phyloP scores from a whole-genome alignment of 2,113 vertebrate genomes.

The Callocephalon fimbriatum region DNA sequence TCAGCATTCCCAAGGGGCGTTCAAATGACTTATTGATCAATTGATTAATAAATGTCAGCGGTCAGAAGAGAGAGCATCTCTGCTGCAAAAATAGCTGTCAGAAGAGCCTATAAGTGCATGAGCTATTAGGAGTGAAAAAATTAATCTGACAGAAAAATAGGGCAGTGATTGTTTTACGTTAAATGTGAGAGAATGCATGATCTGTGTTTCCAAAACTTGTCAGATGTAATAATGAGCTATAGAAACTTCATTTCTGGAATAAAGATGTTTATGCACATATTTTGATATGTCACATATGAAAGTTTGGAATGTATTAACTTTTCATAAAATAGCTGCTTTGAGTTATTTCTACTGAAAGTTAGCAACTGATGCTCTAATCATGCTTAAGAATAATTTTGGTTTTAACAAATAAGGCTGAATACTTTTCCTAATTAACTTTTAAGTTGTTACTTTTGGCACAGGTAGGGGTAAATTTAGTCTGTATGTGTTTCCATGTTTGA shows the following conservation, averaged over 20 bases:
- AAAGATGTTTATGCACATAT: slow-evolving; percentile 17
- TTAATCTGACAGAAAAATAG: slow-evolving; percentile 42
- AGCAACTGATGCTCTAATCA: not conserved
- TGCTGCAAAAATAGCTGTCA: slow-evolving; percentile 55
- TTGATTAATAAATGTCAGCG: slow-evolving; percentile 80
- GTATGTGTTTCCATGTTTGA: not conserved
- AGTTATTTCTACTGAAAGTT: slow-evolving; percentile 24
- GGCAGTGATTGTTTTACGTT: slow-evolving; percentile 52
- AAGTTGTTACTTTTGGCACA: not conserved
- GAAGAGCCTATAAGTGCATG: slow-evolving; percentile 43
- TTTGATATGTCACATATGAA: slow-evolving; percentile 48
- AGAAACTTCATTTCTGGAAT: slow-evolving; percentile 42
- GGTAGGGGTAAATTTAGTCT: not conserved
- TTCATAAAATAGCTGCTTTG: slow-evolving; percentile 38
- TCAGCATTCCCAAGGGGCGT: slow-evolving; percentile 77
- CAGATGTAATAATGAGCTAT: slow-evolving; percentile 43
- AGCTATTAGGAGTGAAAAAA: slow-evolving; percentile 56
- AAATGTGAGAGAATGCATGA: slow-evolving; percentile 33
- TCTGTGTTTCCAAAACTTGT: slow-evolving; percentile 62
- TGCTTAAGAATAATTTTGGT: not conserved
- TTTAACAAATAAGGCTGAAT: not conserved
- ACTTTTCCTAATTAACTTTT: not conserved
- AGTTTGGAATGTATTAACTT: slow-evolving; percentile 59
- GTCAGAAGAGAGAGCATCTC: slow-evolving; percentile 73
- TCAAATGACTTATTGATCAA: slow-evolving; percentile 87